Evolutionary conservation across 2,113 vertebrate species (phyloP).

Genomic region (Oncorhynchus clarkii): DNA sequence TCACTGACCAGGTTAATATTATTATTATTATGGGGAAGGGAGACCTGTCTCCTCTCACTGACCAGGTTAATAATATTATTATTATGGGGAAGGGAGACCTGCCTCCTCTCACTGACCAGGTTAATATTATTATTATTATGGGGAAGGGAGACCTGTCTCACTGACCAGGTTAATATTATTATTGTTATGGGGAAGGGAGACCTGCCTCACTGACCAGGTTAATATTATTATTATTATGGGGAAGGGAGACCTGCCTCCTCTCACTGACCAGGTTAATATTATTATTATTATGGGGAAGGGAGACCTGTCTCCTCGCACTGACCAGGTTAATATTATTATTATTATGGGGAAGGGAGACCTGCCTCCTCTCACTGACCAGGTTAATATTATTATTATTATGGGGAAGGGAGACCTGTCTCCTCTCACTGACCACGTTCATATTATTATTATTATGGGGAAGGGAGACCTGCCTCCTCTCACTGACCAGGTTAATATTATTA

Average conservation of each 20-base stretch:
- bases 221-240: slow-evolving; percentile 42
- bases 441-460: slow-evolving; percentile 67
- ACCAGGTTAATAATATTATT: too few species aligned
- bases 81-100: slow-evolving; percentile 87
- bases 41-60: slow-evolving; percentile 90
- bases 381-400: too few species aligned
- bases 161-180: slow-evolving; percentile 40
- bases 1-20: slow-evolving; percentile 67
- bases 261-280: slow-evolving; percentile 67
- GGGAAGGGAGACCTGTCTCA: slow-evolving; percentile 92
- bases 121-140: too few species aligned
- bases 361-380: slow-evolving; percentile 81
- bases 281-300: slow-evolving; percentile 76
- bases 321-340: too few species aligned
- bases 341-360: slow-evolving; percentile 87
- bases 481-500: slow-evolving; percentile 12
- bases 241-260: slow-evolving; percentile 91
- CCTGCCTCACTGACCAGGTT: slow-evolving; percentile 80
- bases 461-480: slow-evolving; percentile 94
- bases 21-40: slow-evolving; percentile 76
- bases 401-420: slow-evolving; percentile 94
- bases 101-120: slow-evolving; percentile 81
- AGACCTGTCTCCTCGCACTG: slow-evolving; percentile 90
- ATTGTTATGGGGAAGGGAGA: slow-evolving; percentile 82
- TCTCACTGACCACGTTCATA: slow-evolving; percentile 69